phyloP scores from a whole-genome alignment of 2,888 invertebrate genomes.

The Yponomeuta sedellus region DNA sequence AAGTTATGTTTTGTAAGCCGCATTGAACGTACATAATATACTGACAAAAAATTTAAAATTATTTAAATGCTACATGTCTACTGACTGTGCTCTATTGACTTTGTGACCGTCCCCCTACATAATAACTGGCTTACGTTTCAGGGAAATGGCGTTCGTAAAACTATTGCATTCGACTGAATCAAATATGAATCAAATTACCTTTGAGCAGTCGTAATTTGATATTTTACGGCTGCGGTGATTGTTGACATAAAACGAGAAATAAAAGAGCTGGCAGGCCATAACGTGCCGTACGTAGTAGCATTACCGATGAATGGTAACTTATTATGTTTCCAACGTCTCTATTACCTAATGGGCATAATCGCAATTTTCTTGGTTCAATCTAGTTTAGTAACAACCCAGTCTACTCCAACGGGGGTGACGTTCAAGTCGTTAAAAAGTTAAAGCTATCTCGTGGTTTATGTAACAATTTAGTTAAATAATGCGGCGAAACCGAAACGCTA shows the following conservation, averaged over 20 bases:
- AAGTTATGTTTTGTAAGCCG: too few relatives aligned
- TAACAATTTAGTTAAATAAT: constrained; percentile 24
- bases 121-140: constrained; percentile 41
- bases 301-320: not conserved
- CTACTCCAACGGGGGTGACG: constrained; percentile 2
- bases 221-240: constrained; percentile 4
- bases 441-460: constrained; percentile 25
- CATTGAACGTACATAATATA: too few relatives aligned
- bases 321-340: not conserved
- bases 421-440: constrained; percentile 26
- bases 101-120: constrained; percentile 15
- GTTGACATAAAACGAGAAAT: not conserved
- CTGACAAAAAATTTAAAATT: not conserved
- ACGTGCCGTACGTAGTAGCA: not conserved
- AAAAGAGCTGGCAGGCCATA: not conserved
- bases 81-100: not conserved
- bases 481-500: constrained; percentile 14
- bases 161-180: constrained; percentile 15
- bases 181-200: constrained; percentile 15
- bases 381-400: constrained; percentile 7
- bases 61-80: not conserved
- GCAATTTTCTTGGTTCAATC: not conserved
- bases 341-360: not conserved
- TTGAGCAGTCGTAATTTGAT: constrained; percentile 12
- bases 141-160: constrained; percentile 31